Evolutionary conservation across 2,113 vertebrate genomes (phyloP).

Genomic region (Bufo gargarizans): DNA sequence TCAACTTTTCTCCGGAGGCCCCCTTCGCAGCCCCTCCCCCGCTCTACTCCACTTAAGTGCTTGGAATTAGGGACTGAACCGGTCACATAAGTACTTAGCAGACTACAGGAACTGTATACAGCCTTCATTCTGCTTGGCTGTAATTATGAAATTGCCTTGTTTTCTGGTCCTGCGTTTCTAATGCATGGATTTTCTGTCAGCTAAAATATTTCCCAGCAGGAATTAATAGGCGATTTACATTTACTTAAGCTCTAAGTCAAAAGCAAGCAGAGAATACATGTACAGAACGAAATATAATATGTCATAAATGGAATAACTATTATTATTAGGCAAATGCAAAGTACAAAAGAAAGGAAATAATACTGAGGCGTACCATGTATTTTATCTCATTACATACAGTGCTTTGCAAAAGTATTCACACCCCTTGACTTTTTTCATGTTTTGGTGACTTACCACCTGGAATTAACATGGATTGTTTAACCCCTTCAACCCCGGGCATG

Average conservation of each 20-base stretch:
- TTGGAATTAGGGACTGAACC: slow-evolving; percentile 51
- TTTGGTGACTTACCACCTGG: too few relatives aligned
- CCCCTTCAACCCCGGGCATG: too few relatives aligned
- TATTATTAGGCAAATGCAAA: background rate
- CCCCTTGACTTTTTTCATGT: too few relatives aligned
- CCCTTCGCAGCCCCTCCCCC: slow-evolving; percentile 33
- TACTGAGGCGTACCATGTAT: too few relatives aligned
- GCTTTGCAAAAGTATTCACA: too few relatives aligned
- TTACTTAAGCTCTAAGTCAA: background rate
- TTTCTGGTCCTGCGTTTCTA: background rate
- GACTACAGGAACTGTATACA: slow-evolving; percentile 5
- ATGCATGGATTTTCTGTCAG: background rate
- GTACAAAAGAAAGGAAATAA: background rate
- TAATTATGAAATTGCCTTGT: slow-evolving; percentile 12
- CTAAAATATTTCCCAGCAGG: background rate
- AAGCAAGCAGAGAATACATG: background rate
- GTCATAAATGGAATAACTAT: background rate
- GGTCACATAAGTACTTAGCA: slow-evolving; percentile 45
- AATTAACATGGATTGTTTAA: too few relatives aligned
- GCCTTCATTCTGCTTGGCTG: background rate
- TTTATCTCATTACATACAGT: too few relatives aligned
- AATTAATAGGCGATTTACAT: background rate
- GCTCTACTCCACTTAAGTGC: slow-evolving; percentile 40
- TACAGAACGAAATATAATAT: background rate
- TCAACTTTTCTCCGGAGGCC: slow-evolving; percentile 57